Evolutionary conservation across 2,797 vertebrate species (phyloP).

Genomic region (Sardinella longiceps): DNA sequence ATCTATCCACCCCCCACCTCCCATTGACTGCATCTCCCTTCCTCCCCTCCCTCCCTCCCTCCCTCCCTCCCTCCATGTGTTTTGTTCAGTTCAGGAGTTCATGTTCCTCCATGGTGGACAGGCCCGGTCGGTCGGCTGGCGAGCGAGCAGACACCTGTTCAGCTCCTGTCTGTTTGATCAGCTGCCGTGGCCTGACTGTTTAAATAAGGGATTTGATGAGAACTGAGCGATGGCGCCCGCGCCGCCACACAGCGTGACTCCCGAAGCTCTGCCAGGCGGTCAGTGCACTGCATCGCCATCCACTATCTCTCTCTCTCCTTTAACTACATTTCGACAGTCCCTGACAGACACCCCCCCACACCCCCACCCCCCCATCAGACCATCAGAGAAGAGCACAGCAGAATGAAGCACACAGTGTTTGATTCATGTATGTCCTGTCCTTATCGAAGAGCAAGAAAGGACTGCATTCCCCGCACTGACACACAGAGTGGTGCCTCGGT

Average conservation of each 20-base stretch:
- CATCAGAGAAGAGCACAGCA: background rate
- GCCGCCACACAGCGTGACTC: background rate
- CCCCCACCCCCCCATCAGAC: too few species aligned
- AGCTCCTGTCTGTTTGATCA: conserved; percentile 43
- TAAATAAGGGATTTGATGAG: conserved; percentile 44
- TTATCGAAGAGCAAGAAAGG: background rate
- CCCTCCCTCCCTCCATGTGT: background rate
- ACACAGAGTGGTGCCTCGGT: background rate
- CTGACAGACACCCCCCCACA: background rate
- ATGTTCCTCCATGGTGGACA: conserved; percentile 24
- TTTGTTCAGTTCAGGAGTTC: conserved; percentile 46
- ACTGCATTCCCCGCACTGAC: background rate
- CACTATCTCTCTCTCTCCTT: too few species aligned
- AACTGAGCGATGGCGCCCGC: background rate
- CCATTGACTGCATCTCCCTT: background rate
- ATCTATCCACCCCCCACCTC: background rate
- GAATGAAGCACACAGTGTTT: background rate
- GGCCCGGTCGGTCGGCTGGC: conserved; percentile 47
- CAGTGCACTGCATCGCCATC: background rate
- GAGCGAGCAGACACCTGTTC: conserved; percentile 53
- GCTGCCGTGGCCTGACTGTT: conserved; percentile 43
- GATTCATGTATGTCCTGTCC: background rate
- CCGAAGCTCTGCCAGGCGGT: background rate
- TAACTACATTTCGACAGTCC: background rate
- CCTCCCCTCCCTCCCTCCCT: conserved; percentile 11